Conservation (phyloP, 2,888 invertebrate species). For the Leptinotarsa tumamoca region DNA sequence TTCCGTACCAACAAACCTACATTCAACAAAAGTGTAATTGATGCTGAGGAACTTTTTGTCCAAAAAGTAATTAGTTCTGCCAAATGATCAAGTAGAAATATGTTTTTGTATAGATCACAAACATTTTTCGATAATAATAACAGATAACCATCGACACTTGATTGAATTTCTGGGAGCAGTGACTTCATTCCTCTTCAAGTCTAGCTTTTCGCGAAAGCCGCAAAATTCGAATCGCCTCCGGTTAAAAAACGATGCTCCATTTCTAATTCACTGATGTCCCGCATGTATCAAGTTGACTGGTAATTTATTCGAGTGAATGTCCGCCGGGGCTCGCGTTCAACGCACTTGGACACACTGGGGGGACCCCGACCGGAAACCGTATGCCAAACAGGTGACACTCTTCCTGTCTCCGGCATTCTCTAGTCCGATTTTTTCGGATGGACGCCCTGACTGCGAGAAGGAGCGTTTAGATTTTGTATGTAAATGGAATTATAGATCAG, state of each 20-base stretch:
- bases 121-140: too few species aligned
- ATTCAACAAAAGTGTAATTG: too few species aligned
- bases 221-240: neutral
- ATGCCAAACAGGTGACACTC: neutral
- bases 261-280: neutral
- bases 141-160: too few species aligned
- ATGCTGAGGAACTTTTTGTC: too few species aligned
- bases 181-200: too few species aligned
- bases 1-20: too few species aligned
- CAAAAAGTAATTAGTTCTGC: too few species aligned
- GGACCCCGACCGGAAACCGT: neutral
- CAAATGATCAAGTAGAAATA: too few species aligned
- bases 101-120: too few species aligned
- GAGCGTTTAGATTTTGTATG: too few species aligned
- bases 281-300: neutral
- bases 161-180: too few species aligned
- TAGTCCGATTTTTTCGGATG: neutral
- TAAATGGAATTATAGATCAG: too few species aligned
- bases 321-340: conserved; percentile 7
- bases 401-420: conserved; percentile 1
- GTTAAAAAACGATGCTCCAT: neutral
- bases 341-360: neutral
- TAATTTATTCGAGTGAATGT: conserved; percentile 3
- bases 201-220: neutral
- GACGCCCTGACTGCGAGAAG: neutral